These are phyloP conservation scores for Elgaria multicarinata DNA, from an alignment of 2,113 vertebrate species.

Conservation along the genomic window DNA sequence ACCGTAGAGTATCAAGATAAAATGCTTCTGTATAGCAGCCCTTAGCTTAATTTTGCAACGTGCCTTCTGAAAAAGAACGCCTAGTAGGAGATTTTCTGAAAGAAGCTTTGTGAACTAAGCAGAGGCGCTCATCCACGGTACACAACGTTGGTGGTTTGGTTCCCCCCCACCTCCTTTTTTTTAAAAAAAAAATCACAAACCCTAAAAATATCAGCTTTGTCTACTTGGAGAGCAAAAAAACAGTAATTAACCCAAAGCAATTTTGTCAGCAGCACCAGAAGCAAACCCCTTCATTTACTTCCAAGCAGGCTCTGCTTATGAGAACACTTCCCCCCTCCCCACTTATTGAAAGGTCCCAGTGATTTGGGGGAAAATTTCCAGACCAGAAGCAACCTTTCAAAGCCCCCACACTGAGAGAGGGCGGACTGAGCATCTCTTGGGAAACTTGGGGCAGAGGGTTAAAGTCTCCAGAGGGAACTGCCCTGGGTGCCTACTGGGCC, in stretches of 20 bases:
- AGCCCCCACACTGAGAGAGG: neutral
- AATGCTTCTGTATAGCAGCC: no score
- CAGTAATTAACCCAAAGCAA: conserved; percentile 75
- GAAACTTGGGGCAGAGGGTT: no score
- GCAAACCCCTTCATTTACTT: conserved; percentile 51
- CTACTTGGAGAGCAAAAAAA: conserved; percentile 70
- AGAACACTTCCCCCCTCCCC: no score
- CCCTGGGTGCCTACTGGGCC: no score
- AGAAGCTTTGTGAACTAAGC: neutral
- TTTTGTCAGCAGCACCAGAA: conserved; percentile 46
- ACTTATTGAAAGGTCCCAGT: neutral
- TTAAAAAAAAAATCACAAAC: no score
- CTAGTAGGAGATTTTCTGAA: neutral
- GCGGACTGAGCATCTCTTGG: neutral
- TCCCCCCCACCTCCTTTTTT: no score
- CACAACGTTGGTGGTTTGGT: neutral
- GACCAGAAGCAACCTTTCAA: neutral
- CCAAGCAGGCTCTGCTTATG: conserved; percentile 50
- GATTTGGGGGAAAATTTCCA: conserved; percentile 44
- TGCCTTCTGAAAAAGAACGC: neutral
- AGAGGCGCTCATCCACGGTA: neutral
- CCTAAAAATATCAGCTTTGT: conserved; percentile 49
- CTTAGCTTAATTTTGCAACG: no score
- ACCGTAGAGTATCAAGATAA: no score
- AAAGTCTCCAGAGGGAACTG: no score